Conservation (phyloP, 2,797 vertebrate species). For the Emys orbicularis region DNA sequence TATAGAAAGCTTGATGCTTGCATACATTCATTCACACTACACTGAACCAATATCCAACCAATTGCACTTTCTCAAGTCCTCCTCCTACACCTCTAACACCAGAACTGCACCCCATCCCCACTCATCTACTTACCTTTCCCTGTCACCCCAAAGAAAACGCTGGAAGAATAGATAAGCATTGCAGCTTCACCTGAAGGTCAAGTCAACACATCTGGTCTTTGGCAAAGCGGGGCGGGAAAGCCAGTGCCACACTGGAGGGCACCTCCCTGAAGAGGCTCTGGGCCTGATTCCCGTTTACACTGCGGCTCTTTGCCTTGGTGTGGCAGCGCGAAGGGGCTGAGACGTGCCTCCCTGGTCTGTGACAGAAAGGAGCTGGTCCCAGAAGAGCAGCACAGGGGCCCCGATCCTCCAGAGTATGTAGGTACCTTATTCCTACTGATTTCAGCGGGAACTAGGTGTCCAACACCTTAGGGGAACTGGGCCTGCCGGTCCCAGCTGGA, state of each 20-base stretch:
- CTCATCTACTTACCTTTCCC: neutral
- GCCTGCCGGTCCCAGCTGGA: too few relatives aligned
- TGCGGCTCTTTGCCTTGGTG: neutral
- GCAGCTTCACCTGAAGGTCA: neutral
- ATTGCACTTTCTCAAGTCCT: too few relatives aligned
- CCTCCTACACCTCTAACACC: neutral
- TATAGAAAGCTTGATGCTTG: too few relatives aligned
- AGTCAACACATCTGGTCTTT: neutral
- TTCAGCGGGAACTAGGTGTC: too few relatives aligned
- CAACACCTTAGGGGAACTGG: neutral
- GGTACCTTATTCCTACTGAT: too few relatives aligned
- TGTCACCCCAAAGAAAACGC: neutral
- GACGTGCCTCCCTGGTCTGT: neutral
- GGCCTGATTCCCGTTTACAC: neutral
- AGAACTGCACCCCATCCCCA: neutral
- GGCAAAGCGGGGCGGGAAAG: neutral
- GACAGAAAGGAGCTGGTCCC: neutral
- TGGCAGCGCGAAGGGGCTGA: neutral
- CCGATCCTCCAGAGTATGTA: neutral
- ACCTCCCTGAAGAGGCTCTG: neutral
- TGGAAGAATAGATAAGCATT: neutral
- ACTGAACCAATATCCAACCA: neutral
- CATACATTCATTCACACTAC: neutral
- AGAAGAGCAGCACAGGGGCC: neutral
- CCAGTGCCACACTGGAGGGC: neutral